A percentile compares a stretch with the other conserved stretches of the same genome.
phyloP scores from a whole-genome alignment of 2,113 vertebrate genomes.

The Carassius carassius region DNA sequence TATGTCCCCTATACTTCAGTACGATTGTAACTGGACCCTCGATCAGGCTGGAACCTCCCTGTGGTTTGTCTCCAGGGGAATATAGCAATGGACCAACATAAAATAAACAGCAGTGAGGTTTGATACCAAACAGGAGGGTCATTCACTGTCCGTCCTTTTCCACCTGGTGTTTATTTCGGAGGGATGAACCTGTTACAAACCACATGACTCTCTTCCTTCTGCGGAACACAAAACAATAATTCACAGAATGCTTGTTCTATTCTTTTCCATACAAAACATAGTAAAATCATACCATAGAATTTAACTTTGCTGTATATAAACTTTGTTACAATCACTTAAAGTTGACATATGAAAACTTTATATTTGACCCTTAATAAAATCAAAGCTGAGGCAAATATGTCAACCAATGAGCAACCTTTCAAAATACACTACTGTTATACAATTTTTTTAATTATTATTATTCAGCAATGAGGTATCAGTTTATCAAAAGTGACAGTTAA shows the following conservation, averaged over 20 bases:
- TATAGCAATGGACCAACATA: conserved; percentile 34
- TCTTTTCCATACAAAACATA: neutral
- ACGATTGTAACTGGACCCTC: neutral
- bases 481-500: no score
- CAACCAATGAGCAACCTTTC: no score
- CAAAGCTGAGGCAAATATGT: no score
- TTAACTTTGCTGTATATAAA: no score
- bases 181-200: neutral
- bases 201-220: neutral
- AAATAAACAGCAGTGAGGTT: neutral
- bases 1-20: neutral
- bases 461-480: no score
- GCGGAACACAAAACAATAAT: neutral
- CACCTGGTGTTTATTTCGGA: neutral
- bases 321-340: no score
- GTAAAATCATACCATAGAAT: neutral
- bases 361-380: no score
- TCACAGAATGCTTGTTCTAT: neutral
- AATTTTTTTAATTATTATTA: no score
- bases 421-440: no score
- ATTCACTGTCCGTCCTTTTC: neutral
- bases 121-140: neutral
- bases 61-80: neutral
- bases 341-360: no score
- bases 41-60: conserved; percentile 21